Evolutionary conservation across 2,888 invertebrate genomes (phyloP).

Genomic region (Cinara cedri): DNA sequence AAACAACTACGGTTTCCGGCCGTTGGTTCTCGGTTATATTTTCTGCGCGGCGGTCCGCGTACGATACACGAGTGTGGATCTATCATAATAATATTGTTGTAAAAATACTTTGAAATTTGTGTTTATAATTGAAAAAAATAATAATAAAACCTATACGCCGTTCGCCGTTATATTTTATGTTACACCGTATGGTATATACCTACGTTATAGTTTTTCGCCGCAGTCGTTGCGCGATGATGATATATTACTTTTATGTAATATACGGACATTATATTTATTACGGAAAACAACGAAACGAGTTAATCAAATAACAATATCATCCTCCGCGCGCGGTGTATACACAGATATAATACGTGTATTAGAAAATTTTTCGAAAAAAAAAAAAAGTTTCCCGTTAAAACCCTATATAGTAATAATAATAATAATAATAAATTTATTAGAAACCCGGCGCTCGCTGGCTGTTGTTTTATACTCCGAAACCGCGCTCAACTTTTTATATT

Average conservation of each 20-base stretch:
- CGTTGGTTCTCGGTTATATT: too few relatives aligned
- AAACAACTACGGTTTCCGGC: too few relatives aligned
- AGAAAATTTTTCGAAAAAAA: not conserved
- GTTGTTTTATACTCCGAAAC: conserved; percentile 6
- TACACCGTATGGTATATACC: too few relatives aligned
- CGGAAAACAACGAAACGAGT: conserved; percentile 11
- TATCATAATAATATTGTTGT: too few relatives aligned
- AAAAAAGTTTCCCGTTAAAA: conserved; percentile 31
- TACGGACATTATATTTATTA: not conserved
- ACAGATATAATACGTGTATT: not conserved
- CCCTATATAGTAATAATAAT: too few relatives aligned
- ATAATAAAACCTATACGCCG: not conserved
- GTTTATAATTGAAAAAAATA: conserved; percentile 15
- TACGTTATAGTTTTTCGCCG: too few relatives aligned
- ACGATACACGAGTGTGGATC: not conserved
- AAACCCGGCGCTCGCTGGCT: not conserved
- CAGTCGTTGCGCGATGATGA: too few relatives aligned
- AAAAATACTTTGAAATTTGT: conserved; percentile 1
- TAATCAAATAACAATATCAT: conserved; percentile 1
- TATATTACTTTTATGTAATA: not conserved
- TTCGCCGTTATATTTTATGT: too few relatives aligned
- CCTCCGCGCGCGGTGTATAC: too few relatives aligned
- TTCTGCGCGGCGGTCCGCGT: too few relatives aligned
- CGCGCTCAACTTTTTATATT: conserved; percentile 24
- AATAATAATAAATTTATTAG: conserved; percentile 44